These are phyloP conservation scores for Dryococelus australis DNA, from an alignment of 2,888 invertebrate genomes.

Conservation along the genomic window DNA sequence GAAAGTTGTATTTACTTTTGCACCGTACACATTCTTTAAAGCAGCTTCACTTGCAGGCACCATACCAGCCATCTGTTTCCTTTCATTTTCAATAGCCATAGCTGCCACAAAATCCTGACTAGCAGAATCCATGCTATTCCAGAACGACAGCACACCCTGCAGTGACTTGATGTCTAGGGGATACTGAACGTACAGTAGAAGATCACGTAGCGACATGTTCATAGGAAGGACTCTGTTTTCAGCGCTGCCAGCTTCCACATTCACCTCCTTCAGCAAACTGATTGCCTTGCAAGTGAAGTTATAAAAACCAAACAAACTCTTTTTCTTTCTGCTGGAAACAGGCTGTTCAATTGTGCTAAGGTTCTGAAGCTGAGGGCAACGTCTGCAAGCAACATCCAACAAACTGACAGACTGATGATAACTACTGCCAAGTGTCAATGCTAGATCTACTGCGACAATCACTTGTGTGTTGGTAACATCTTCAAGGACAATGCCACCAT, in stretches of 20 bases:
- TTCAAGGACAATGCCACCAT: conserved; percentile 30
- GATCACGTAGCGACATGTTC: not conserved
- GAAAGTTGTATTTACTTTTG: not conserved
- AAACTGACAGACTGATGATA: conserved; percentile 52
- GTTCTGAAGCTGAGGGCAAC: conserved; percentile 48
- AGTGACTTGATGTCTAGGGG: conserved; percentile 23
- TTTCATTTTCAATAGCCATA: not conserved
- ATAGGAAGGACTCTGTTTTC: not conserved
- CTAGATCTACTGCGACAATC: conserved; percentile 54
- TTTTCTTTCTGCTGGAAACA: conserved; percentile 46
- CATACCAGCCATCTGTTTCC: not conserved
- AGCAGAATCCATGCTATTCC: conserved; percentile 27
- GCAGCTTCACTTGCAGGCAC: not conserved
- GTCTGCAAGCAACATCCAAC: conserved; percentile 54
- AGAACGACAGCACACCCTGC: conserved; percentile 28
- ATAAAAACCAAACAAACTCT: conserved; percentile 40
- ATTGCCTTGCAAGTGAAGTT: conserved; percentile 38
- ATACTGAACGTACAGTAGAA: conserved; percentile 16
- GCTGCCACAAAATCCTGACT: conserved; percentile 1
- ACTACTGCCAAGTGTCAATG: conserved; percentile 53
- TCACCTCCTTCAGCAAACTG: conserved; percentile 40
- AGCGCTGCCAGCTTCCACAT: not conserved
- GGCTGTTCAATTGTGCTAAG: not conserved
- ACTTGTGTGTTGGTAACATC: conserved; percentile 43
- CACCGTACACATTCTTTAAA: not conserved